Conservation (phyloP, 2,888 invertebrate species). For the Notocelia uddmanniana region DNA sequence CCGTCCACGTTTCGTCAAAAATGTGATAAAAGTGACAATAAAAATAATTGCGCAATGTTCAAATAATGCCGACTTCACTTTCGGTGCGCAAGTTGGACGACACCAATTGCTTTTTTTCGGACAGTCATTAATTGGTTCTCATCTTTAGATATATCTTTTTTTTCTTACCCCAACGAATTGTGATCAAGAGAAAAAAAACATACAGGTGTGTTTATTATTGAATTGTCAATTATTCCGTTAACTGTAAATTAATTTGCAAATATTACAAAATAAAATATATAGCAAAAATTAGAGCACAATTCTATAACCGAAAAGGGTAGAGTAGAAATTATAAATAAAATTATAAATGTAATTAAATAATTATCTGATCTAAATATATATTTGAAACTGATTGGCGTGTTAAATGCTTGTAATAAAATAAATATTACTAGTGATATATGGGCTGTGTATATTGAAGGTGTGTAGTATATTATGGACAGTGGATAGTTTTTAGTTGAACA, state of each 20-base stretch:
- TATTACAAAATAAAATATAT: not conserved
- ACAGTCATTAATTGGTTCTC: not conserved
- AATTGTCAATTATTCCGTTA: not conserved
- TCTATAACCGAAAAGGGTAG: conserved; percentile 18
- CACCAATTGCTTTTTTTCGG: not conserved
- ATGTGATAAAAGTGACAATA: conserved; percentile 45
- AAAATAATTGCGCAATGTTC: conserved; percentile 27
- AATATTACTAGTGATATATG: conserved; percentile 36
- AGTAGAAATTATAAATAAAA: conserved; percentile 12
- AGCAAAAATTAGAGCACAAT: conserved; percentile 14
- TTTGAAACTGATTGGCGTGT: conserved; percentile 28
- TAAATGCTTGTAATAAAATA: conserved; percentile 26
- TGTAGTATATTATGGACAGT: conserved; percentile 14
- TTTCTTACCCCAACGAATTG: not conserved
- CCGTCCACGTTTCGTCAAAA: conserved; percentile 41
- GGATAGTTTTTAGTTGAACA: not conserved
- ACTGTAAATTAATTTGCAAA: conserved; percentile 17
- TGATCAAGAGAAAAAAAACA: not conserved
- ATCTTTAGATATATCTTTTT: not conserved
- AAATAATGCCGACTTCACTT: conserved; percentile 18
- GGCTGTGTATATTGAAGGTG: conserved; percentile 35
- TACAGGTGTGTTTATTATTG: not conserved
- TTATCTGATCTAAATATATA: conserved; percentile 8
- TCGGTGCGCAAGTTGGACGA: conserved; percentile 9
- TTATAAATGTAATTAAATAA: conserved; percentile 19